Base-by-base conservation (phyloP, 2,888 invertebrate genomes). In the Amblyjoppa fuscipennis region DNA sequence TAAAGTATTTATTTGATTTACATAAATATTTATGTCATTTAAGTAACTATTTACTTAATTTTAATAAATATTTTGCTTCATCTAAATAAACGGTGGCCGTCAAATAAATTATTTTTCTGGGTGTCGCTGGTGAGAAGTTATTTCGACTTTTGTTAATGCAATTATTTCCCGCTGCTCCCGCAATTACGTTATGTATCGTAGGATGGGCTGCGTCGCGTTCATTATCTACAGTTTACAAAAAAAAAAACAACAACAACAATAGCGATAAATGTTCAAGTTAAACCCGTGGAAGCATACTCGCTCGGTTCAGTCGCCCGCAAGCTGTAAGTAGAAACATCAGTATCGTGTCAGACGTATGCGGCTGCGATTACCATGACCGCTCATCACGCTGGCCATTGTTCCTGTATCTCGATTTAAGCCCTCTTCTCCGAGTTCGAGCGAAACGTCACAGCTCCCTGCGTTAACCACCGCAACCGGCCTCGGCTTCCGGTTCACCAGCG, bases 291-390 rank as follows among this genome's bases (percentile, higher is more conserved):
- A 45, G 7, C 51, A 16, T 25, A 13, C 51, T 13, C 34, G 51
- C 51, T 13, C 16, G 13, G 31, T 51, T 56, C n/a, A 78, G 64
- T 28, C 13, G 73, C 64, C 6, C 20, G 25, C 13, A 45, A 56
- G 69, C 61, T 45, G 69, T 41, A 69, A 79, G 79, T 70, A 59
- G 74, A 61, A 71, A 71, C 56, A 25, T n/a, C 38, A 16, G 80
- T 68, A 28, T 41, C 45, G 34, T 34, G 38, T 80, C 66, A 45
- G 76, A 84, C 75, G 20, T 20, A 20, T 25, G 56, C 11, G 61
- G 11, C 20, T 9, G 31, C n/a, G 4, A 20, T 7, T 45, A 28
- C 28, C 11, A 25, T 6, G 64, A 75, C 31, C 31, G 45, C 11
- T 11, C 9, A 49, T 49, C 49, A 31, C 64, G 45, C 51, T 45